A percentile compares a stretch with the other conserved stretches of the same genome.
These are phyloP conservation scores for Periophthalmus modestus DNA, from an alignment of 2,113 vertebrate species.

Conservation along the genomic window DNA sequence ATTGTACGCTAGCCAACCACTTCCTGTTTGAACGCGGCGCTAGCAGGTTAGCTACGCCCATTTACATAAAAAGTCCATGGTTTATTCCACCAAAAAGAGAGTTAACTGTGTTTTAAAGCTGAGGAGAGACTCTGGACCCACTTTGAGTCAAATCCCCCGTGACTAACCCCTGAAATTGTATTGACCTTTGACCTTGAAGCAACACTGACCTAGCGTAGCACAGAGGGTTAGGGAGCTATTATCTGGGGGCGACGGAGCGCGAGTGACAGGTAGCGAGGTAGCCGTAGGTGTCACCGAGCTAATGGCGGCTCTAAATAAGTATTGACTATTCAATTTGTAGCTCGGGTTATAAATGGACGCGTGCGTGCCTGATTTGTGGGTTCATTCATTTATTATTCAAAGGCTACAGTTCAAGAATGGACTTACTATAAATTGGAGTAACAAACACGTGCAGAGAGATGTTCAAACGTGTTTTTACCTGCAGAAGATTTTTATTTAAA, in stretches of 20 bases:
- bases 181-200: constrained; percentile 33
- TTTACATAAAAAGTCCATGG: too few species aligned
- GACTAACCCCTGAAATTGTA: constrained; percentile 27
- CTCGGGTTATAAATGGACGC: not conserved
- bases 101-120: constrained; percentile 51
- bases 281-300: not conserved
- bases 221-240: not conserved
- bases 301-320: constrained; percentile 5
- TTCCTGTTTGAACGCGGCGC: too few species aligned
- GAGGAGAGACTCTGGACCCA: constrained; percentile 21
- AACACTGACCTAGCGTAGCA: constrained; percentile 14
- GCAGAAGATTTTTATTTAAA: too few species aligned
- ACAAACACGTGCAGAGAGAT: not conserved
- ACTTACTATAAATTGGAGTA: not conserved
- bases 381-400: constrained; percentile 13
- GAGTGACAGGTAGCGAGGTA: not conserved
- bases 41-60: too few species aligned
- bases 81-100: constrained; percentile 30
- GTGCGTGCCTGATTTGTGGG: constrained; percentile 2
- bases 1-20: too few species aligned
- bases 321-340: constrained; percentile 11
- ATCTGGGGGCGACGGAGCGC: not conserved
- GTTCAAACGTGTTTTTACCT: not conserved
- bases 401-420: not conserved
- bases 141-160: constrained; percentile 36